Percentiles rank a stretch among this genome's conserved stretches.
Evolutionary conservation across 2,888 invertebrate species (phyloP).

Genomic region (Pyrrhosoma nymphula): DNA sequence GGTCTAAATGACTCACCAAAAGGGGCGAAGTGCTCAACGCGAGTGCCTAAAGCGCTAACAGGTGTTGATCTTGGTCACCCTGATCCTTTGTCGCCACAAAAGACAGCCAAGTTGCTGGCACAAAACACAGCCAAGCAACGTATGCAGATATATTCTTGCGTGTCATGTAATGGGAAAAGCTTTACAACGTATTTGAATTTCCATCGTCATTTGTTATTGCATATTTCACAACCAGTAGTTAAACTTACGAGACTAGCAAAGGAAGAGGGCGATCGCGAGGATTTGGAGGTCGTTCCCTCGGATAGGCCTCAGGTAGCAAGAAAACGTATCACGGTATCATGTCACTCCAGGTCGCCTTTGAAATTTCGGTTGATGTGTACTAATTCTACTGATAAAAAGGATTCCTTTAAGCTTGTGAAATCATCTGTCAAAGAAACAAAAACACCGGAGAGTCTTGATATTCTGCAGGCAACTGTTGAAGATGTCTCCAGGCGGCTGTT

Average conservation of each 20-base stretch:
- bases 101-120: background rate
- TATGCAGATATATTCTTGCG: conserved; percentile 26
- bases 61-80: background rate
- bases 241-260: background rate
- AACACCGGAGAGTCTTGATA: background rate
- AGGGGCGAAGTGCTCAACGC: background rate
- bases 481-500: background rate
- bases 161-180: conserved; percentile 27
- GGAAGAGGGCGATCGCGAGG: conserved; percentile 7
- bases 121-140: conserved; percentile 1
- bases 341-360: conserved; percentile 32
- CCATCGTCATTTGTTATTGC: conserved; percentile 67
- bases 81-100: background rate
- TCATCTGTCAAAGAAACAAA: background rate
- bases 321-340: conserved; percentile 23
- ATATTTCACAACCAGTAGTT: conserved; percentile 67
- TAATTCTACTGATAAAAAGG: background rate
- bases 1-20: background rate
- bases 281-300: background rate
- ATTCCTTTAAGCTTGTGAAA: conserved; percentile 44
- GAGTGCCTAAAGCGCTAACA: background rate
- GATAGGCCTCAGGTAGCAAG: conserved; percentile 35
- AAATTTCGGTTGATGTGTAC: conserved; percentile 47
- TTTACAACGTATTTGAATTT: conserved; percentile 64
- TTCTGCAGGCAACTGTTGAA: background rate